phyloP scores from a whole-genome alignment of 2,888 invertebrate species.

The Ceriagrion tenellum region DNA sequence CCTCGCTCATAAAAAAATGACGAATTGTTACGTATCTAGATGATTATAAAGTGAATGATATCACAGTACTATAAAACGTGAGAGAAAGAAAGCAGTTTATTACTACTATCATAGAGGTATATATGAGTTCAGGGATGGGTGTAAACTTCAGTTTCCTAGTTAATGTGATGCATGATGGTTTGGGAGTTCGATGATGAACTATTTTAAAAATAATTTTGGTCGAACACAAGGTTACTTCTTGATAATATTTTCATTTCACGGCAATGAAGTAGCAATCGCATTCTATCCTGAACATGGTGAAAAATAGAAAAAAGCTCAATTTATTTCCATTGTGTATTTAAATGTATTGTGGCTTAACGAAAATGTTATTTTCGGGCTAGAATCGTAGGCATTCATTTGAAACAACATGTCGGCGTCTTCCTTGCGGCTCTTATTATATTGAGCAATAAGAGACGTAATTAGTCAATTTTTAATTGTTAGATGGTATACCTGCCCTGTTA shows the following conservation, averaged over 20 bases:
- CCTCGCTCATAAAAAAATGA: background rate
- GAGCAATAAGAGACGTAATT: constrained; percentile 8
- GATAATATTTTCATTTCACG: background rate
- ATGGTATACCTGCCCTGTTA: background rate
- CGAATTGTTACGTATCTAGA: background rate
- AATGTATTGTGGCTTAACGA: background rate
- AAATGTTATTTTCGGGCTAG: background rate
- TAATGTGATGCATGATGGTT: background rate
- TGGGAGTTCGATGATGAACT: background rate
- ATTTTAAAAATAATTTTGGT: background rate
- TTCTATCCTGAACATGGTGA: background rate
- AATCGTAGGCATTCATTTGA: background rate
- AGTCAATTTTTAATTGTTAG: constrained; percentile 23
- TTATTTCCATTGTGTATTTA: background rate
- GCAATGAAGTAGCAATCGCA: background rate
- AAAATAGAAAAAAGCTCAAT: background rate
- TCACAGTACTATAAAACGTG: background rate
- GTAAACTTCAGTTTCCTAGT: background rate
- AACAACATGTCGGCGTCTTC: constrained; percentile 36
- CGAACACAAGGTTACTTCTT: background rate
- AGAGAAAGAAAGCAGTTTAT: background rate
- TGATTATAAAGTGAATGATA: background rate
- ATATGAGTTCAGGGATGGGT: background rate
- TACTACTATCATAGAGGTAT: background rate
- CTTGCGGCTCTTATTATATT: background rate